Evolutionary conservation across 2,888 invertebrate genomes (phyloP).

Genomic region (Anarsia innoxiella): DNA sequence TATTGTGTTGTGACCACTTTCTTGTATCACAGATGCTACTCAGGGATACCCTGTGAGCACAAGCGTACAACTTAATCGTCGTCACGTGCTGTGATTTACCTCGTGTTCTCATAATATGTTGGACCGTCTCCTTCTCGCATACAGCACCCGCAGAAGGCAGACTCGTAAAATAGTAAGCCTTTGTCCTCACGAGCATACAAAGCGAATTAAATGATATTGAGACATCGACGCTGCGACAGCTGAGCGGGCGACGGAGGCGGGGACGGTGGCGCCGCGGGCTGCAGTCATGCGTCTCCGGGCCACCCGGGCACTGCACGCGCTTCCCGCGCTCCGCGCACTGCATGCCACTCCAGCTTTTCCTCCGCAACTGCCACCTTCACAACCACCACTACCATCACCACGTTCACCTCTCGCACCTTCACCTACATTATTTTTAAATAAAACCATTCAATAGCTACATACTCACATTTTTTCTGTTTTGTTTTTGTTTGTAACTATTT

Average conservation of each 20-base stretch:
- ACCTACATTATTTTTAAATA: background rate
- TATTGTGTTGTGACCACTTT: constrained; percentile 70
- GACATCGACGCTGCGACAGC: constrained; percentile 64
- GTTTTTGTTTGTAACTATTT: background rate
- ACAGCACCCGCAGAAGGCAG: constrained; percentile 90
- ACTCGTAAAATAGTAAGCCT: constrained; percentile 72
- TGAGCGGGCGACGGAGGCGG: constrained; percentile 69
- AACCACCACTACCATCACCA: constrained; percentile 2
- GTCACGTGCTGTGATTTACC: constrained; percentile 65
- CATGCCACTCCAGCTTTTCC: constrained; percentile 23
- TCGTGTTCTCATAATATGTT: constrained; percentile 66
- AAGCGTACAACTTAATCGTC: constrained; percentile 56
- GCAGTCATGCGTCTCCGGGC: constrained; percentile 54
- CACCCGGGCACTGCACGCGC: constrained; percentile 39
- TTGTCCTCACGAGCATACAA: constrained; percentile 76
- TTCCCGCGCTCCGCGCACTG: constrained; percentile 27
- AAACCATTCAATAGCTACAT: background rate
- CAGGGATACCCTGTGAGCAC: constrained; percentile 64
- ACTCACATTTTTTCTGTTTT: too few relatives aligned
- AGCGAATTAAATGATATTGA: constrained; percentile 65
- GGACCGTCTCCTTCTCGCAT: constrained; percentile 87
- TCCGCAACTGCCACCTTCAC: background rate
- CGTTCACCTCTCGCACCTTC: constrained; percentile 3
- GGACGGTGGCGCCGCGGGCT: constrained; percentile 54
- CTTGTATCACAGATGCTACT: constrained; percentile 70